Conservation (phyloP, 1,140 invertebrate genomes). For the Drosophila obscura region DNA sequence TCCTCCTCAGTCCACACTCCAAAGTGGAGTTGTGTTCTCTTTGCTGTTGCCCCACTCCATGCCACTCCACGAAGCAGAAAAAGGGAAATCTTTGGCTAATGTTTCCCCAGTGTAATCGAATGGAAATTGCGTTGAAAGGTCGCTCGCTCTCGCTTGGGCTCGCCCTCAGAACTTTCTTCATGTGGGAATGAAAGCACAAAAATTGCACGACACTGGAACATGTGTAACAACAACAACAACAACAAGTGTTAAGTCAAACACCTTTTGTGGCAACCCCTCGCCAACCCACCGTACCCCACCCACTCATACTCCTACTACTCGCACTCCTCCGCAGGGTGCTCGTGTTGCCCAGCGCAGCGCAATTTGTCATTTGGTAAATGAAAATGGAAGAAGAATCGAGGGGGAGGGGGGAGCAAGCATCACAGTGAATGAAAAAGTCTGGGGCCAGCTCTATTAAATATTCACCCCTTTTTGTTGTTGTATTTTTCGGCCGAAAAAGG, state of each 20-base stretch:
- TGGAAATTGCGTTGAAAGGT: constrained; percentile 77
- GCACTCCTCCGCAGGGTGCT: too few relatives aligned
- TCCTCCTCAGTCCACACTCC: constrained; percentile 11
- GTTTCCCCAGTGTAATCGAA: constrained; percentile 62
- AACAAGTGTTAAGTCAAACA: constrained; percentile 75
- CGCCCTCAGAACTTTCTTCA: constrained; percentile 52
- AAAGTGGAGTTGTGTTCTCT: constrained; percentile 8
- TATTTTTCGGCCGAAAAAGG: background rate
- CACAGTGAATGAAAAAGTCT: constrained; percentile 27
- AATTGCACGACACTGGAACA: constrained; percentile 14
- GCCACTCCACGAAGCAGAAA: too few relatives aligned
- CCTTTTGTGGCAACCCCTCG: constrained; percentile 13
- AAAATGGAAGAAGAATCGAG: constrained; percentile 15
- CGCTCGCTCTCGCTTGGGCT: background rate
- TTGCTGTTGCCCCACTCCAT: background rate
- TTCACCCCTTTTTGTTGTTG: constrained; percentile 64
- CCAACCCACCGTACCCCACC: background rate
- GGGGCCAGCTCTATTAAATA: constrained; percentile 69
- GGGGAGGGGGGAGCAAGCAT: constrained; percentile 4
- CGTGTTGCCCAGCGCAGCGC: constrained; percentile 43
- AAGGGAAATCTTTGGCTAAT: constrained; percentile 48
- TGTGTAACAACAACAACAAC: constrained; percentile 38
- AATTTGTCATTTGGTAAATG: constrained; percentile 73
- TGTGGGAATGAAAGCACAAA: background rate
- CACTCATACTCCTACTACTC: constrained; percentile 1